Evolutionary conservation across 2,113 vertebrate genomes (phyloP), one percentile per base, ranked within the genome.

Genomic region (Marcusenius ussheri): DNA sequence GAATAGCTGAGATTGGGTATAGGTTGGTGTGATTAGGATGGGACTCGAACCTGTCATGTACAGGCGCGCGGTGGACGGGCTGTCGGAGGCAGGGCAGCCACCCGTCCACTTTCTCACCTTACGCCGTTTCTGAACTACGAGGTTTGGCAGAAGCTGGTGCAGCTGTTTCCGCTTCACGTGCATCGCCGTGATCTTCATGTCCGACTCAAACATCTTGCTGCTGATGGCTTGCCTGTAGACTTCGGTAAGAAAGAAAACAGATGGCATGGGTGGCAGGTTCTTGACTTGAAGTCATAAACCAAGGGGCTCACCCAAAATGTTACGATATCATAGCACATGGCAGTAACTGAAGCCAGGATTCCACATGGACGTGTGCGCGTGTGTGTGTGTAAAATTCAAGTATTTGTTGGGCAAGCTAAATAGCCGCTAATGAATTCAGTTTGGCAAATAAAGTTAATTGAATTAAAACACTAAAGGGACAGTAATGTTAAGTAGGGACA

Each of bases 181-280:
- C 94, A 95, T 97, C 92, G 96, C 97, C 88, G 96, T 96, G 93
- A 98, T 96, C 94, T 96, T 97, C 97, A 97, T 98, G 93, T 98
- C 97, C 91, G 96, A 92, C 94, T 98, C 96, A 95, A 97, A 98
- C 95, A 98, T 96, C 93, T 97, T 97, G 94, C 96, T 97, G 95
- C 95, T 97, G 95, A 97, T 96, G 94, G 97, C 97, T 95, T 97
- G 96, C 93, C 96, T 96, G 96, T 97, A 97, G 94, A 98, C 97
- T 98, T 94, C 84, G 93, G 84, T 62, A 88, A 31, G 77, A n/a
- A 86, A 74, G 31, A 31, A 62, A 17, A 80, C 74, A 80, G 74
- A 39, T 1, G 70, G 13, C 31, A 77, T 39, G 70, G 70, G 31
- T 5, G 70, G 70, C 35, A 19, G 35, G 35, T 39, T 77, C 15